Conservation (phyloP, 2,797 vertebrate genomes). For the Pangasius macronema region DNA sequence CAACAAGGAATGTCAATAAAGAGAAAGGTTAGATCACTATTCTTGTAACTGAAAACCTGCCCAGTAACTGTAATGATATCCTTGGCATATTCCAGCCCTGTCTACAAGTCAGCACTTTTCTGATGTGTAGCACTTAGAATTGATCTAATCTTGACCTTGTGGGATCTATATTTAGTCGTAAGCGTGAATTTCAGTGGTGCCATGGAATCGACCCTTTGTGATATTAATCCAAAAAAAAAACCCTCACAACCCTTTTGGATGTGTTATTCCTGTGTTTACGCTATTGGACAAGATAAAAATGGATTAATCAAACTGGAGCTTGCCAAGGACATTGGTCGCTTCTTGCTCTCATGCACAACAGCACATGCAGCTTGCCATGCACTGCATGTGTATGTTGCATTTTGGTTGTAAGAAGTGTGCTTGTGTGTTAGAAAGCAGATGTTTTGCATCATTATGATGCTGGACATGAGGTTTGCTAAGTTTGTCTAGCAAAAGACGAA, state of each 20-base stretch:
- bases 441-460: conserved; percentile 11
- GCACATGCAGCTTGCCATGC: conserved; percentile 42
- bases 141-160: not conserved
- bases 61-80: conserved; percentile 53
- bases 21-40: not conserved
- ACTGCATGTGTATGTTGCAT: conserved; percentile 51
- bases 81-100: conserved; percentile 55
- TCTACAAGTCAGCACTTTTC: conserved; percentile 51
- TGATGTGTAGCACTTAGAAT: conserved; percentile 40
- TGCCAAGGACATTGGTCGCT: conserved; percentile 47
- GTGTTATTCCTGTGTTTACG: not conserved
- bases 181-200: not conserved
- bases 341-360: conserved; percentile 35
- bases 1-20: not conserved
- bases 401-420: conserved; percentile 24
- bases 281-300: conserved; percentile 58
- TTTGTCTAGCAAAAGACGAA: not conserved
- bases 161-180: conserved; percentile 21
- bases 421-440: not conserved
- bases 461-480: not conserved
- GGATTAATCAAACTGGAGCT: conserved; percentile 39
- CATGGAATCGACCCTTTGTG: not conserved
- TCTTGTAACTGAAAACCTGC: conserved; percentile 52
- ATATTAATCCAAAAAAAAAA: not conserved
- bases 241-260: not conserved